Evolutionary conservation across 2,888 invertebrate genomes (phyloP), one percentile per base, ranked within the genome.

Genomic region (Chaitophorus viminalis): DNA sequence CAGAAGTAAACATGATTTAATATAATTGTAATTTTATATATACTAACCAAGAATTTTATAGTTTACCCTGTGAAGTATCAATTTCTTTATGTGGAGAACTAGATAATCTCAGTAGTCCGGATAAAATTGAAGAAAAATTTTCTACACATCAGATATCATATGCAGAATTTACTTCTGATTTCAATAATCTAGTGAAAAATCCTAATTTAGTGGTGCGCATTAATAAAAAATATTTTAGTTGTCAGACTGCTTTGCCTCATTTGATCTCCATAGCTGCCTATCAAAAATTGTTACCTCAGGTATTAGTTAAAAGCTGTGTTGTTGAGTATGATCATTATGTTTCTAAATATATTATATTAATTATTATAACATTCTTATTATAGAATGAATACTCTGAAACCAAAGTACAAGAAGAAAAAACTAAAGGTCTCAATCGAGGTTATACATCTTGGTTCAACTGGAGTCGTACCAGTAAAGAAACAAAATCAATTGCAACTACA

Each of bases 171-270:
- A 91, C 91, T 72, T 91, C 92, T 83, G 95, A 96, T 92, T 93
- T 89, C 68, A 87, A 74, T 81, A 82, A 89, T 72, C 87, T 90
- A 25, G 88, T 96, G 89, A 94, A 95, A 90, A 95, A 95, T 91
- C 95, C 96, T 74, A 95, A 96, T 91, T 93, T 98, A 90, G 95
- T 98, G 89, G 95, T 98, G 90, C 94, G 96, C 90, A 94, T 98
- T 89, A 95, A 95, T 91, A 95, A 95, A 90, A 96, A 97, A 92
- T 96, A 95, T 92, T 95, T 96, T 93, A 96, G 95, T 91, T 98
- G 98, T 98, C 93, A 95, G 90, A 95, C 95, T 90, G 99, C 98
- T 90, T 96, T 96, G 89, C 97, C 98, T 75, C 94, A 98, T 91
- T 94, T 99, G 90, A 94, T 98, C 91, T 96, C 97, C 90, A 93